Base-by-base conservation (phyloP, 1,140 invertebrate species). In the Drosophila novamexicana region DNA sequence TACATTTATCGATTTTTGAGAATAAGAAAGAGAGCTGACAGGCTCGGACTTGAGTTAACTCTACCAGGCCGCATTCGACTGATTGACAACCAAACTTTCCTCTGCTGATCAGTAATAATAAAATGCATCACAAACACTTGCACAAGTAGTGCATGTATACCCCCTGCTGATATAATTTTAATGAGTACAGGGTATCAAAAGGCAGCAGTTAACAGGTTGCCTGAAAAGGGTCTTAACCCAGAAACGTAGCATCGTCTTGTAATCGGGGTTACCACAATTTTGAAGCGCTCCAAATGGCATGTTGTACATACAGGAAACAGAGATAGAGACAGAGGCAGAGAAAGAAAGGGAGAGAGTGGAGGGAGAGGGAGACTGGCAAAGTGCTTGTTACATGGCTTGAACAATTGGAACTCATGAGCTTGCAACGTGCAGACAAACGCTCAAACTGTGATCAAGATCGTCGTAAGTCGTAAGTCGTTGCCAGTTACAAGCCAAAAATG, bases 381-480 rank as follows among this genome's bases (percentile, higher is more conserved):
- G 37, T 50, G 56, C 57, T 62, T 44, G 59, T 49, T 73, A 61
- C 64, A 52, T 42, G 52, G 49, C 69, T 75, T 61, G 76, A 71
- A 88, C 79, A 88, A 90, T 79, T 84, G 76, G 67, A 81, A 65
- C 78, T 72, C 81, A 84, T 81, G 77, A 49, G 53, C 54, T 36
- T 52, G 65, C 56, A 77, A 83, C 76, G 85, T 89, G 80, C 84
- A 88, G 83, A 89, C 72, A 85, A 81, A 90, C 79, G 76, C 67
- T 86, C 67, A 80, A 90, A 85, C 90, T 78, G 82, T 72, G 83
- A 90, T 90, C 86, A 90, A 90, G 88, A 90, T 91, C 77, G 73
- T 69, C 53, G 69, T 70, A 75, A 72, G 77, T 69, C 53, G 69
- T 65, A 75, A 72, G 71, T 81, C 64, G 79, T 68, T 72, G 78